Evolutionary conservation across 2,888 invertebrate species (phyloP), one percentile per base, ranked within the genome.

Genomic region (Metacarcinus magister): DNA sequence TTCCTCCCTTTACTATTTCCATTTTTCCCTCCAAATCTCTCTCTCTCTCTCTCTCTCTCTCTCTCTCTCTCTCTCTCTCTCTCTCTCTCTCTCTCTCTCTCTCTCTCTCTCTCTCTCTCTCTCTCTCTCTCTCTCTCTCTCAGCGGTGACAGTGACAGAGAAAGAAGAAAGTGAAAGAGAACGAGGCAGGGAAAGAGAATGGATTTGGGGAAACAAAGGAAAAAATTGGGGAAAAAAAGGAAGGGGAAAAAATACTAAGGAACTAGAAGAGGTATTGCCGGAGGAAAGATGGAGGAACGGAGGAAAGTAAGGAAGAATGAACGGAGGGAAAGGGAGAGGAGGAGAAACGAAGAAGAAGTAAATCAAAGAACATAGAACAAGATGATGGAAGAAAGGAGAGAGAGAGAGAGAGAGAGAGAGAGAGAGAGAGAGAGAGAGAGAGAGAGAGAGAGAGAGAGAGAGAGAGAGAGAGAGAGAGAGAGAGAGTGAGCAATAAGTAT

Each of bases 341-440:
- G 28, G 46, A n/a, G 19, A 46, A 46, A 46, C 16, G 19, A 23
- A n/a, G 46, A 13, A 8, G 19, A 43, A 46, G 28, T 39, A 28
- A 46, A 23, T 23, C n/a, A 46, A 28, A 46, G 46, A 46, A 28
- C 23, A 75, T 8, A 75, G 28, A 32, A 93, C 54, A 54, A 16
- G 28, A 16, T n/a, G 8, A 60, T 10, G 60, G 39, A 23, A 3
- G 23, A 44, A 43, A 44, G 44, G 16, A 54, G 48, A 54, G 39
- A 28, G 48, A 46, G 32, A 93, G 16, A 19, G 3, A 39, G 75
- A 16, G 94, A 19, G 54, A 39, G 82, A 39, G 54, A 94, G 94
- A 60, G 60, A 82, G 82, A 82, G 94, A 94, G 94, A 82, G 82
- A 60, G 94, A 82, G 82, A 82, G 94, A 82, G 60, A 94, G 82